Evolutionary conservation across 2,888 invertebrate species (phyloP), one percentile per base, ranked within the genome.

Genomic region (Drosophila rellima): DNA sequence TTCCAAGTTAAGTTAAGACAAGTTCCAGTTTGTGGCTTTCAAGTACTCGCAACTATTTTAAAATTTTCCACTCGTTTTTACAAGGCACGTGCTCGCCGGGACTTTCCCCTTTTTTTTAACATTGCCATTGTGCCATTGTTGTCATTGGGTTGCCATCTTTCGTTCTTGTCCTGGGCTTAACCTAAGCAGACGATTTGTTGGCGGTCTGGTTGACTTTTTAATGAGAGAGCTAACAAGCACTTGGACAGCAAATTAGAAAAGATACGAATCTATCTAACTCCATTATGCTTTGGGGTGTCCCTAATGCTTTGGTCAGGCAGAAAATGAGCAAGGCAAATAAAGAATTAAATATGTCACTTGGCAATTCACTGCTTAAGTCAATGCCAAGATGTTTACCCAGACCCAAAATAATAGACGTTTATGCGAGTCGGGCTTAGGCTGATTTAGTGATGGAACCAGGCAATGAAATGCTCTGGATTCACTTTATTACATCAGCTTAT

Each of bases 51-150:
- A 72, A 79, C 80, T 82, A 70, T 70, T 80, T 82, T 68, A 66
- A 69, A 66, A 82, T 76, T 80, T 76, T 69, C 51, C 61, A 80
- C 80, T 80, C 80, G 82, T 70, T 73, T 70, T 70, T 54, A 39
- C 56, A 63, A 33, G 52, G 74, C 73, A 82, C 82, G 80, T 80
- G 70, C 75, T 64, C 18, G 35, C 10, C 17, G 51, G 54, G 23
- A 29, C 18, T 57, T 26, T 26, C 60, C 56, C 42, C 66, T 45
- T 64, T 50, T 59, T 13, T 20, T 26, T 26, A 26, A 15, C 44
- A 45, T 33, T 54, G 31, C 55, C 31, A 55, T 56, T 45, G 37
- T 52, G 20, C 18, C 42, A 56, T 56, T 60, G 59, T 56, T 60
- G 59, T 40, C 60, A 40, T 18, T 48, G 17, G 8, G 17, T 35